These are phyloP conservation scores for Tenthredo scrophulariae DNA, from an alignment of 2,888 invertebrate genomes.

Conservation along the genomic window DNA sequence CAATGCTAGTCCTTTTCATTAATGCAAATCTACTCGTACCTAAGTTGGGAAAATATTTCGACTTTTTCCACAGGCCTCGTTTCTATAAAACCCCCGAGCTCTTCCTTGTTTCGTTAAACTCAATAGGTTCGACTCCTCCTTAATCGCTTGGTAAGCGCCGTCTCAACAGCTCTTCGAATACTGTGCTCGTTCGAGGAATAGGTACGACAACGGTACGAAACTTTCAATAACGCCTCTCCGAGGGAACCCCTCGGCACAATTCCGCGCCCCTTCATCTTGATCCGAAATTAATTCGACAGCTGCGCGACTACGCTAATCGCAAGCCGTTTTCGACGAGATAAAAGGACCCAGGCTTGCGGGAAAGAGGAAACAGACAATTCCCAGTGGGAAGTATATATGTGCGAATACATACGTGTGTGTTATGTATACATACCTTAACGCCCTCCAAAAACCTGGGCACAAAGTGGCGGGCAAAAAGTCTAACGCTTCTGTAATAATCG, in stretches of 20 bases:
- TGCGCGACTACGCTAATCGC: slow-evolving; percentile 39
- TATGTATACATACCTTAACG: not conserved
- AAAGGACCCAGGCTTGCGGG: slow-evolving; percentile 57
- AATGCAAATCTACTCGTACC: not conserved
- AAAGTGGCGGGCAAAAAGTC: not conserved
- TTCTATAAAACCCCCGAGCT: not conserved
- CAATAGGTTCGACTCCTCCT: slow-evolving; percentile 45
- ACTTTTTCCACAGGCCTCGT: not conserved
- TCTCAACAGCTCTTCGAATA: slow-evolving; percentile 42
- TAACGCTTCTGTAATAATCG: slow-evolving; percentile 17
- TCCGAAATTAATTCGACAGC: slow-evolving; percentile 52
- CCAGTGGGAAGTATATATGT: not conserved
- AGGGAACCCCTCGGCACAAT: slow-evolving; percentile 34
- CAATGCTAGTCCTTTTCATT: not conserved
- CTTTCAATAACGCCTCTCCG: slow-evolving; percentile 40
- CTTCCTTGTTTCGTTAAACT: slow-evolving; percentile 45
- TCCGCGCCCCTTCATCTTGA: slow-evolving; percentile 34
- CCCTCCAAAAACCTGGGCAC: not conserved
- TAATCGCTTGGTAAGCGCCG: slow-evolving; percentile 31
- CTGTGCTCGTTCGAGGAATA: slow-evolving; percentile 10
- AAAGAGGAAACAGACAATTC: slow-evolving; percentile 54
- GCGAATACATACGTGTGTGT: not conserved
- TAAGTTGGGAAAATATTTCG: not conserved
- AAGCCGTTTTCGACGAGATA: slow-evolving; percentile 37
- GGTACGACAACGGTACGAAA: slow-evolving; percentile 38